phyloP scores from a whole-genome alignment of 2,797 vertebrate species.

The Mormyrops boulengeri region DNA sequence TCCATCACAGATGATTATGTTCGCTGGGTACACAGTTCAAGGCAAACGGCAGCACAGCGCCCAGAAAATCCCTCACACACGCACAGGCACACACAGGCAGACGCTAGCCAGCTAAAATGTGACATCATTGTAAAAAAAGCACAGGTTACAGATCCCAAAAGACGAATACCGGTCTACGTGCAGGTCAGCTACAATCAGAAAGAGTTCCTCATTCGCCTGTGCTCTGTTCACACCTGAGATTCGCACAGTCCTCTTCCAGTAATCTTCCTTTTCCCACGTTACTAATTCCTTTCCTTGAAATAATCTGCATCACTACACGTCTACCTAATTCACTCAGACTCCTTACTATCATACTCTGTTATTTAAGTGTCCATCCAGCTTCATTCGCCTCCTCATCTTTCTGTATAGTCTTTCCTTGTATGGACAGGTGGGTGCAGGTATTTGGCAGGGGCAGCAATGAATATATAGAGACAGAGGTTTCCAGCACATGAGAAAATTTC shows the following conservation, averaged over 20 bases:
- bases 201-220: conserved; percentile 36
- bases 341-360: background rate
- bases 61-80: conserved; percentile 26
- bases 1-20: conserved; percentile 8
- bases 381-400: background rate
- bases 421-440: background rate
- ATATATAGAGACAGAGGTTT: background rate
- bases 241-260: conserved; percentile 36
- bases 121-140: conserved; percentile 31
- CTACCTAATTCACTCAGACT: conserved; percentile 15
- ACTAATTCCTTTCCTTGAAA: conserved; percentile 29
- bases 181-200: conserved; percentile 35
- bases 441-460: background rate
- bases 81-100: conserved; percentile 18
- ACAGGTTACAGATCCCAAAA: conserved; percentile 33
- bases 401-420: background rate
- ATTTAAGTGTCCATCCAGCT: background rate
- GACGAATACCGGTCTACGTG: conserved; percentile 32
- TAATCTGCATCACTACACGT: background rate
- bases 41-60: conserved; percentile 31
- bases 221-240: conserved; percentile 48
- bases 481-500: background rate
- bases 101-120: conserved; percentile 19
- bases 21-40: conserved; percentile 27
- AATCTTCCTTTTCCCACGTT: conserved; percentile 36